Evolutionary conservation across 2,797 vertebrate genomes (phyloP), one percentile per base, ranked within the genome.

Genomic region (Limnodromus scolopaceus): DNA sequence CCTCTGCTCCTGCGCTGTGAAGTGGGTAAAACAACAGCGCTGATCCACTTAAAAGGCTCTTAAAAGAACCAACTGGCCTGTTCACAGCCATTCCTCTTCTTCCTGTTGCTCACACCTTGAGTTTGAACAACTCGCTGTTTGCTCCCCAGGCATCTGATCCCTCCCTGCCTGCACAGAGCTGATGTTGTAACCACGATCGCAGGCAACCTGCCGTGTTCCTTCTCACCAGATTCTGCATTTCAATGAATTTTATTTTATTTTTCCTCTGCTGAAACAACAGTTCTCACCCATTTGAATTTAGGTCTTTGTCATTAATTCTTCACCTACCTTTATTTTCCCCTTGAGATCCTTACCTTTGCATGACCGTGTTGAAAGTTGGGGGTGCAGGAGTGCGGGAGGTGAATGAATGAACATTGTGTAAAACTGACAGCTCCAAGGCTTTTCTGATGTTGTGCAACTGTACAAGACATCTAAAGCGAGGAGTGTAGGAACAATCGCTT

Each of bases 291-390:
- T 66, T 80, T 38, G 13, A 45, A 41, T 43, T 39, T 8, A 65
- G 6, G 3, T 80, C 14, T 82, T 70, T 78, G 20, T 4, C 16
- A 16, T 55, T 85, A 77, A 60, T 34, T 65, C 28, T 53, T 10
- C 8, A 48, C 4, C 6, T 65, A 27, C 2, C 20, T 39, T 43
- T 39, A 39, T 45, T 38, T 13, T 28, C 15, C 6, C 18, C 9
- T 10, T 54, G n/a, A 75, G 11, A 43, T 66, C 22, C 9, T 6
- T 79, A 84, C 46, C 32, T 76, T 78, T 66, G 23, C 14, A 23
- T 17, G 43, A 28, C 20, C 1, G 0, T n/a, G 1, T 38, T 65
- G 64, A 79, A 81, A 78, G 6, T 2, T 66, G 16, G 3, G 17
- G 6, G 5, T 77, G 17, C 19, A 16, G 15, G 6, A 49, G 9